phyloP scores from a whole-genome alignment of 1,140 invertebrate species.

The Cyrtorhinus lividipennis region DNA sequence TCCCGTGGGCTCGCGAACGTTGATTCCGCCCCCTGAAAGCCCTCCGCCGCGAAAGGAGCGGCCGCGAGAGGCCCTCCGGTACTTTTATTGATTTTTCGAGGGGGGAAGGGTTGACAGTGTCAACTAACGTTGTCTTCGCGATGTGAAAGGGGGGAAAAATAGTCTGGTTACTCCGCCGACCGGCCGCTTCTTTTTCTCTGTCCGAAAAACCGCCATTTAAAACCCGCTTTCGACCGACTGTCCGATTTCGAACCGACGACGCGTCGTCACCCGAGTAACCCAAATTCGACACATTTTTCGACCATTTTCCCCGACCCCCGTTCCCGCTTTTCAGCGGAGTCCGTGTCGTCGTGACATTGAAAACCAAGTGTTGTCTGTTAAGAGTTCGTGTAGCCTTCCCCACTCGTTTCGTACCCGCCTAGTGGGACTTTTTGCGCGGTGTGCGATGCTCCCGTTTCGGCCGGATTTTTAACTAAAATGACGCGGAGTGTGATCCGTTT shows the following conservation, averaged over 20 bases:
- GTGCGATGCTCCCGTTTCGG: no score
- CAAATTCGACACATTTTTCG: no score
- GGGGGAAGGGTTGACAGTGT: conserved; percentile 16
- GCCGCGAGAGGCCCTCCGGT: background rate
- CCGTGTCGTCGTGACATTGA: background rate
- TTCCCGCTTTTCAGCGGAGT: background rate
- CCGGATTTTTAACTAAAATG: conserved; percentile 11
- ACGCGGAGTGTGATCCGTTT: conserved; percentile 4
- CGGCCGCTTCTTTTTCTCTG: background rate
- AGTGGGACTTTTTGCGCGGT: background rate
- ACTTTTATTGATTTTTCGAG: conserved; percentile 1
- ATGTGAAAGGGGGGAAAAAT: conserved; percentile 18
- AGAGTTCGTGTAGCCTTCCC: background rate
- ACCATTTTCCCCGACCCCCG: no score
- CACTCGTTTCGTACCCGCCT: background rate
- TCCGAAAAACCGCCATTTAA: no score
- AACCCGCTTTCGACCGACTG: background rate
- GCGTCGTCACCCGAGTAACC: background rate
- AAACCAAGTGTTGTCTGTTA: background rate
- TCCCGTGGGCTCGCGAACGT: no score
- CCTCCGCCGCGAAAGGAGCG: no score
- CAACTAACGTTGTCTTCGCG: conserved; percentile 19
- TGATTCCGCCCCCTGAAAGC: no score
- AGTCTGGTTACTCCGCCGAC: background rate
- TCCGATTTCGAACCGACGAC: background rate